Evolutionary conservation across 2,888 invertebrate genomes (phyloP), one percentile per base, ranked within the genome.

Genomic region (Stomorhina lunata): DNA sequence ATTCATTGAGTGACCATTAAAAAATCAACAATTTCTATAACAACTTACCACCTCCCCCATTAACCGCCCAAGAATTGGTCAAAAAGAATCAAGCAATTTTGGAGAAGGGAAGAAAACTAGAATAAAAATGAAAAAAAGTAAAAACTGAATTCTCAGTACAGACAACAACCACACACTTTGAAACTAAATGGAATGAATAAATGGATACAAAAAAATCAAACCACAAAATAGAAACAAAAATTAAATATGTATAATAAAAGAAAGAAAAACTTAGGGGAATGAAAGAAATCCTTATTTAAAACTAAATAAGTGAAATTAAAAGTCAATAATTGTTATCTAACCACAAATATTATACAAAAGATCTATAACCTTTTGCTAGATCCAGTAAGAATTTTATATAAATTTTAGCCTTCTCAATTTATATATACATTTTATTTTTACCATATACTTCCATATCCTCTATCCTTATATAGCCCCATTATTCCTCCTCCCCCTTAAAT

Each of bases 1-100:
- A 78, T 68, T 81, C 75, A 66, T 75, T 81, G 83, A 85, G 79
- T 84, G 84, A 75, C 83, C 83, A 84, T 76, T 77, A 71, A 55
- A 71, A 75, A 66, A 71, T 63, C 25, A 40, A 57, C 15, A 34
- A 27, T 61, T 61, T 43, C 32, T 40, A 20, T 25, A 40, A 15
- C 32, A 15, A 43, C 55, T 32, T 17, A 48, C 32, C 37, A 25
- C 61, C 53, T 69, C 32, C 27, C 57, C 10, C n/a, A 17, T 25
- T 34, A 15, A 20, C 20, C 20, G 6, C 9, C 22, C n/a, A 20
- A 27, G 3, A 9, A 12, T 45, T 15, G 27, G 15, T 7, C 15
- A 2, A 1, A 5, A 1, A 27, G 17, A 17, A 4, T 27, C 40
- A 0, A 53, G n/a, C 12, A 45, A 10, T 2, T 3, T 9, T 4